Conservation (phyloP, 2,888 invertebrate species). For the Minunthozetes semirufus region DNA sequence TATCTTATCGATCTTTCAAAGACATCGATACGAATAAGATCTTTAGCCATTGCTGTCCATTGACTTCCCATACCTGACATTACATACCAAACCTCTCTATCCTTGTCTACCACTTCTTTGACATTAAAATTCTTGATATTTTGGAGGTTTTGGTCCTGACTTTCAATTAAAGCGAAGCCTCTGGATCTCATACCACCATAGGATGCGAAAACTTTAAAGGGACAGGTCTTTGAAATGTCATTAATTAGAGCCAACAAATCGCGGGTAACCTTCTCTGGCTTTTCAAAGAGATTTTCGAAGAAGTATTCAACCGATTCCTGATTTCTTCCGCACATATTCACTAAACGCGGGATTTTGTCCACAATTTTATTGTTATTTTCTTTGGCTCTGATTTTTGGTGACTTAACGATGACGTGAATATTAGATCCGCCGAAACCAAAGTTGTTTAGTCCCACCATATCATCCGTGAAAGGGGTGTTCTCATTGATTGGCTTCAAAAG, state of each 20-base stretch:
- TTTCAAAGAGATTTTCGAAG: conserved; percentile 45
- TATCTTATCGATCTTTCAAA: conserved; percentile 50
- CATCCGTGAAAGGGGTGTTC: conserved; percentile 49
- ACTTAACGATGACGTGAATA: conserved; percentile 46
- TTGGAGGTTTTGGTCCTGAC: neutral
- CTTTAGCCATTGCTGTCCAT: conserved; percentile 54
- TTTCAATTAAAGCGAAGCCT: conserved; percentile 26
- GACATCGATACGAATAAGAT: conserved; percentile 50
- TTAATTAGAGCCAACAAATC: conserved; percentile 29
- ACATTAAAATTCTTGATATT: neutral
- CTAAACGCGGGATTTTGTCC: conserved; percentile 56
- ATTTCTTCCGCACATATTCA: conserved; percentile 49
- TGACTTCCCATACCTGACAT: conserved; percentile 55
- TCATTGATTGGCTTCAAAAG: conserved; percentile 51
- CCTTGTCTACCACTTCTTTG: neutral
- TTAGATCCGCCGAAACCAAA: conserved; percentile 55
- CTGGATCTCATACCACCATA: neutral
- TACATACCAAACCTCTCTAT: conserved; percentile 51
- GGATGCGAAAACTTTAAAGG: neutral
- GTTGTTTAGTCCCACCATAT: conserved; percentile 52
- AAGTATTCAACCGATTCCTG: conserved; percentile 13
- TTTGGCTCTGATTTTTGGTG: neutral
- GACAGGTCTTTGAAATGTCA: conserved; percentile 32
- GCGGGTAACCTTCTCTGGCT: conserved; percentile 26
- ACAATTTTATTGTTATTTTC: conserved; percentile 17